Conservation (phyloP, 1,140 invertebrate genomes). For the Papilio helenus region DNA sequence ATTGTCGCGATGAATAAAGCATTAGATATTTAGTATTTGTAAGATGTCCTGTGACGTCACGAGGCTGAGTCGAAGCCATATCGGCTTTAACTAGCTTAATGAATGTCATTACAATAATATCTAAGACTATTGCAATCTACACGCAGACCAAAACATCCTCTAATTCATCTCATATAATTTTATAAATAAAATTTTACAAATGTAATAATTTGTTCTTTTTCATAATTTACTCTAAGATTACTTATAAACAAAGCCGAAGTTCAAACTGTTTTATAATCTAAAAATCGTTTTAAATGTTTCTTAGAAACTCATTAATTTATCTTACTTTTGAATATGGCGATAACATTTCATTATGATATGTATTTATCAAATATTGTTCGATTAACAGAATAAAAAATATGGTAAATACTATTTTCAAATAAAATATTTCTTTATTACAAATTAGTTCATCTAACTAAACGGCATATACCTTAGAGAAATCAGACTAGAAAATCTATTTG, state of each 20-base stretch:
- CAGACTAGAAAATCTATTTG: conserved; percentile 68
- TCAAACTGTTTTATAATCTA: neutral
- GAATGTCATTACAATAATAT: conserved; percentile 43
- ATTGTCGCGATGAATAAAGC: conserved; percentile 56
- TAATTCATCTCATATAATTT: conserved; percentile 20
- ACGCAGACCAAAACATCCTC: conserved; percentile 11
- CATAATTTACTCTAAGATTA: neutral
- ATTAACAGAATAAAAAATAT: conserved; percentile 12
- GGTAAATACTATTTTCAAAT: neutral
- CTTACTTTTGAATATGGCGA: conserved; percentile 61
- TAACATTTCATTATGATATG: conserved; percentile 69
- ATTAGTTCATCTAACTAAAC: conserved; percentile 37
- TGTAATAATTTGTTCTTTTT: neutral
- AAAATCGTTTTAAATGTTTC: neutral
- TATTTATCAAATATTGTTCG: conserved; percentile 45
- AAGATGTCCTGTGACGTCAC: conserved; percentile 48
- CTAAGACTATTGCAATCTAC: conserved; percentile 47
- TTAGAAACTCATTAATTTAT: conserved; percentile 21
- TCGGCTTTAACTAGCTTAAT: conserved; percentile 47
- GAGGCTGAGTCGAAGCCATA: conserved; percentile 43
- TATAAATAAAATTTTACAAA: neutral
- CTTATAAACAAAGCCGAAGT: conserved; percentile 4
- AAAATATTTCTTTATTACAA: conserved; percentile 32
- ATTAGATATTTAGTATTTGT: conserved; percentile 43
- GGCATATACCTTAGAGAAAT: conserved; percentile 36